Conservation (phyloP, 2,888 invertebrate genomes). For the Heteromyza rotundicornis region DNA sequence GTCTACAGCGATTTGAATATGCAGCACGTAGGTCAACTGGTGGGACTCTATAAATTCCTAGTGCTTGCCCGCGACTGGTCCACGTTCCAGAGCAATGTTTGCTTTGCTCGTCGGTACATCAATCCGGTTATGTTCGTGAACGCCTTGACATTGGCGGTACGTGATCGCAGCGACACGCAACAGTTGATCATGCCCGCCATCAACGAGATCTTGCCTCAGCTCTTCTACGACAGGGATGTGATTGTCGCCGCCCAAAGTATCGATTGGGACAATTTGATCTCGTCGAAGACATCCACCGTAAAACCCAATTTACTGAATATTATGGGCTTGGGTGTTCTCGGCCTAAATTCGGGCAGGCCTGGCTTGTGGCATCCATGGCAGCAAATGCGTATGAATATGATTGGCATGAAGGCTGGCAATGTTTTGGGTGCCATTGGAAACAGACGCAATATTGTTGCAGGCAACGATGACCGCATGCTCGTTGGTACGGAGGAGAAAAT, state of each 20-base stretch:
- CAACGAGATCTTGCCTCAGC: slow-evolving; percentile 78
- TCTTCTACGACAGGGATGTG: slow-evolving; percentile 68
- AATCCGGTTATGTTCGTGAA: slow-evolving; percentile 78
- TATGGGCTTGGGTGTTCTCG: slow-evolving; percentile 14
- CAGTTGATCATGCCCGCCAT: slow-evolving; percentile 73
- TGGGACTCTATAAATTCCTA: slow-evolving; percentile 42
- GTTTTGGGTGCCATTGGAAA: background rate
- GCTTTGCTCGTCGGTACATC: slow-evolving; percentile 72
- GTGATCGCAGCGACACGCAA: slow-evolving; percentile 70
- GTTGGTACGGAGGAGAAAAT: slow-evolving; percentile 15
- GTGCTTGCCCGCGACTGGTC: slow-evolving; percentile 67
- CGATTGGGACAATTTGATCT: slow-evolving; percentile 36
- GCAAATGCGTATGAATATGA: slow-evolving; percentile 11
- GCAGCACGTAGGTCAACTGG: slow-evolving; percentile 36
- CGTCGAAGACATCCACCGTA: background rate
- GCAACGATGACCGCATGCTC: background rate
- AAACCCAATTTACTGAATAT: slow-evolving; percentile 19
- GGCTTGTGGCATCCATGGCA: slow-evolving; percentile 17
- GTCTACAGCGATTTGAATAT: slow-evolving; percentile 35
- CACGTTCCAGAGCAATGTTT: slow-evolving; percentile 66
- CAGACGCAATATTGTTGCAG: background rate
- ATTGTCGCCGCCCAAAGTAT: slow-evolving; percentile 35
- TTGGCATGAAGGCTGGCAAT: background rate
- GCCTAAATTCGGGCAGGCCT: slow-evolving; percentile 5
- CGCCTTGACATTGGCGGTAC: slow-evolving; percentile 70